These are phyloP conservation scores for Phasianus colchicus DNA, from an alignment of 2,113 vertebrate genomes.

Conservation along the genomic window DNA sequence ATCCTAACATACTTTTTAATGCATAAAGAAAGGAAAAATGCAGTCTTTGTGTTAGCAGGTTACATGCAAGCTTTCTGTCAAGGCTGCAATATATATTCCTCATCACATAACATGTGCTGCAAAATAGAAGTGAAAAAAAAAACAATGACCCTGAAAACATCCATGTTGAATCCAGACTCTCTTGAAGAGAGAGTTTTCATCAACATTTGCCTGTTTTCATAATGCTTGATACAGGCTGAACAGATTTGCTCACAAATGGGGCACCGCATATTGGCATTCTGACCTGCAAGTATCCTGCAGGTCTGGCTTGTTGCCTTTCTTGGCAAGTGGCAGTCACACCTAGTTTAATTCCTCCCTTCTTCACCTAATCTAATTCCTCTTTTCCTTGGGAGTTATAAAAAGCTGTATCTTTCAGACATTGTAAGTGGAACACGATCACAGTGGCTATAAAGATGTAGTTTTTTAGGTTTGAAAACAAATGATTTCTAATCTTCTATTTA, in stretches of 20 bases:
- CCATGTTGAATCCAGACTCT: background rate
- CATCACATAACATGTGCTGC: fast-evolving
- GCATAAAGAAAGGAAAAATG: background rate
- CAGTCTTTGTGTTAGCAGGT: background rate
- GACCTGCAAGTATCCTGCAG: background rate
- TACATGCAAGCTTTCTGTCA: background rate
- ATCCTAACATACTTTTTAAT: background rate
- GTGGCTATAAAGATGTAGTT: background rate
- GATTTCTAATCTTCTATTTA: background rate
- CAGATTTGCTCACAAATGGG: slow-evolving; percentile 30
- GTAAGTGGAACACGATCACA: background rate
- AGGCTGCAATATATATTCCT: background rate
- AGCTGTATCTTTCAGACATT: background rate
- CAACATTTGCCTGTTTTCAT: background rate
- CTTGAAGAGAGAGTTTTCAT: background rate
- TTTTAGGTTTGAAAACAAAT: background rate
- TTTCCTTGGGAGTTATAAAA: background rate
- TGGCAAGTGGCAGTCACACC: background rate
- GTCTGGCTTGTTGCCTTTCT: background rate
- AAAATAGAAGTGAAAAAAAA: background rate
- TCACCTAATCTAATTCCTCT: background rate
- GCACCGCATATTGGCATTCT: background rate
- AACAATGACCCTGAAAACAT: background rate
- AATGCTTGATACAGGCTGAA: background rate
- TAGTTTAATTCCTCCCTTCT: background rate